Conservation (phyloP, 2,888 invertebrate species). For the Calliopum simillimum region DNA sequence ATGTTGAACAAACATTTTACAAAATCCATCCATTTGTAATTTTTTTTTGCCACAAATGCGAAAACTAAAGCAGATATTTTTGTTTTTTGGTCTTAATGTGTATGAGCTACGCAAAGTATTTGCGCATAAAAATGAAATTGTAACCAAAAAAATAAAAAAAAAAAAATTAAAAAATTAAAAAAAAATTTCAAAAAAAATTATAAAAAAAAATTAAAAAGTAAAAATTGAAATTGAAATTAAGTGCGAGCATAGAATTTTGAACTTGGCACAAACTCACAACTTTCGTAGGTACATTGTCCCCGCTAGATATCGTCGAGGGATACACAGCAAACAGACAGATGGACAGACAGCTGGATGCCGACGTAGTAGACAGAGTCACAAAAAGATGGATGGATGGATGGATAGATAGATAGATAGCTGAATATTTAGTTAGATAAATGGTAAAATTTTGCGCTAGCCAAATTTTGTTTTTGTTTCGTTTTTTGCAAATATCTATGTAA, state of each 20-base stretch:
- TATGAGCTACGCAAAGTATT: too few species aligned
- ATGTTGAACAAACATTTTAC: constrained; percentile 23
- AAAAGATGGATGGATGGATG: constrained; percentile 19
- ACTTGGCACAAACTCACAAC: constrained; percentile 25
- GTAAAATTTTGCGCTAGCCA: constrained; percentile 3
- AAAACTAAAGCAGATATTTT: not conserved
- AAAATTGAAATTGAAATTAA: constrained; percentile 32
- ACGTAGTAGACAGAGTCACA: not conserved
- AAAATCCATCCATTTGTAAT: constrained; percentile 24
- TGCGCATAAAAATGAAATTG: constrained; percentile 5
- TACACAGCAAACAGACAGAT: not conserved
- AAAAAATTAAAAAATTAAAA: too few species aligned
- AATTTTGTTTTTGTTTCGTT: not conserved
- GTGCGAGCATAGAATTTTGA: constrained; percentile 29
- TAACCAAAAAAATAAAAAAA: not conserved
- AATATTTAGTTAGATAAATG: constrained; percentile 17
- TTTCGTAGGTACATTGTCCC: not conserved
- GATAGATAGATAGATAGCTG: constrained; percentile 6
- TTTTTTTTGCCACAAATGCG: constrained; percentile 10
- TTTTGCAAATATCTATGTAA: not conserved
- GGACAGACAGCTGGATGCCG: constrained; percentile 3
- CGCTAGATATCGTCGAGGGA: too few species aligned
- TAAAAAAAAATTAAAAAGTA: not conserved
- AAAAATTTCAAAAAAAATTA: not conserved
- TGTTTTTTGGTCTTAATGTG: not conserved